These are phyloP conservation scores for Drosophila picticornis DNA, from an alignment of 2,888 invertebrate genomes.

Conservation along the genomic window DNA sequence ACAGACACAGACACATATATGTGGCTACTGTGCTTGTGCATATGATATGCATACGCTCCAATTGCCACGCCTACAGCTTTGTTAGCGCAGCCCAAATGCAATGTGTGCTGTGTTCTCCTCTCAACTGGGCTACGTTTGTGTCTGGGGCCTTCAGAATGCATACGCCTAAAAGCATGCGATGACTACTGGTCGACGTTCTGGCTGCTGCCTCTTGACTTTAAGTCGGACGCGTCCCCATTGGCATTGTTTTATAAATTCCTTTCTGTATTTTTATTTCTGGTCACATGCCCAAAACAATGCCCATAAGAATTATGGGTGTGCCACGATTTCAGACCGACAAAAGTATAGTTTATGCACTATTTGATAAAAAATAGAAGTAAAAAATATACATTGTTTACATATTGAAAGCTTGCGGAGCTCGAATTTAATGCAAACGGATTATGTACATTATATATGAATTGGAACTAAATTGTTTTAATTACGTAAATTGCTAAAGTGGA, in stretches of 20 bases:
- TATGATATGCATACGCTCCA: conserved; percentile 68
- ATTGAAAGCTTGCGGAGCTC: neutral
- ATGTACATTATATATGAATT: neutral
- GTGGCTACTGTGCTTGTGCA: conserved; percentile 8
- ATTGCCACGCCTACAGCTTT: conserved; percentile 67
- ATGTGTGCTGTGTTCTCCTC: conserved; percentile 10
- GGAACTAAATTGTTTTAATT: neutral
- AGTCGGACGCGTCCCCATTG: conserved; percentile 30
- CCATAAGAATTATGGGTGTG: conserved; percentile 38
- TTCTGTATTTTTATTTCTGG: conserved; percentile 59
- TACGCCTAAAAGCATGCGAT: conserved; percentile 20
- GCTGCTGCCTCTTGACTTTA: conserved; percentile 35
- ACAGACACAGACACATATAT: neutral
- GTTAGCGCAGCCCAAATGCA: conserved; percentile 58
- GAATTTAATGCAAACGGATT: neutral
- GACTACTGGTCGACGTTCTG: conserved; percentile 24
- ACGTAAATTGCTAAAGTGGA: neutral
- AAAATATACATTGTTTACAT: neutral
- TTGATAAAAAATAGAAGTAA: neutral
- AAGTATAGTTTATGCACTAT: neutral
- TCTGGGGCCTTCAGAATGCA: conserved; percentile 25
- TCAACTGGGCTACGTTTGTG: conserved; percentile 51
- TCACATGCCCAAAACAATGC: conserved; percentile 47
- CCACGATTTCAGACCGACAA: neutral
- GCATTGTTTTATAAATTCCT: conserved; percentile 68